A percentile compares a stretch with the other conserved stretches of the same genome.
These are phyloP conservation scores for Anguilla rostrata DNA, from an alignment of 2,113 vertebrate species.

Conservation along the genomic window DNA sequence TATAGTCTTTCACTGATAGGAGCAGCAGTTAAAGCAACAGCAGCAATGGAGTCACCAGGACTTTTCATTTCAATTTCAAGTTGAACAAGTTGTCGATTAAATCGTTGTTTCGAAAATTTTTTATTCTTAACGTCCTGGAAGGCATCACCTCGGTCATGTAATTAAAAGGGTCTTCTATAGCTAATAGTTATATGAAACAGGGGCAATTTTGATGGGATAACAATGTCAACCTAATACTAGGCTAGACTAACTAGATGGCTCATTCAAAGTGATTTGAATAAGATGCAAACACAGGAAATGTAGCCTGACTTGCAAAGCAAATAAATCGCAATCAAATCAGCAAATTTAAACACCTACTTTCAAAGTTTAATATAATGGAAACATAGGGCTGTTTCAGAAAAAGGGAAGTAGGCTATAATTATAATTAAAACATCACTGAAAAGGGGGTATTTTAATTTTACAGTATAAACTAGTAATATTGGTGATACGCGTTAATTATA, in stretches of 20 bases:
- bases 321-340: not conserved
- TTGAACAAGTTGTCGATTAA: too few species aligned
- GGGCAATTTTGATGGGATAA: not conserved
- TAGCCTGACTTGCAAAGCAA: not conserved
- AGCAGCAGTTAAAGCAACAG: slow-evolving; percentile 10
- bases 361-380: not conserved
- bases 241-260: not conserved
- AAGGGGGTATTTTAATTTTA: not conserved
- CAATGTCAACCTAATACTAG: not conserved
- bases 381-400: not conserved
- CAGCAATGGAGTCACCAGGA: not conserved
- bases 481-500: not conserved
- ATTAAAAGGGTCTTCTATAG: too few species aligned
- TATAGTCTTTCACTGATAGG: not conserved
- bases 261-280: not conserved
- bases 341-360: too few species aligned
- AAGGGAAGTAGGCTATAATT: not conserved
- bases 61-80: not conserved
- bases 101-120: too few species aligned
- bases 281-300: not conserved
- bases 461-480: not conserved
- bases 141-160: too few species aligned
- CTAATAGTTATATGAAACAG: not conserved
- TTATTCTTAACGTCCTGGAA: too few species aligned
- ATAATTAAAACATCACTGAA: not conserved